Conservation (phyloP, 1,140 invertebrate genomes). For the Odontomachus brunneus region DNA sequence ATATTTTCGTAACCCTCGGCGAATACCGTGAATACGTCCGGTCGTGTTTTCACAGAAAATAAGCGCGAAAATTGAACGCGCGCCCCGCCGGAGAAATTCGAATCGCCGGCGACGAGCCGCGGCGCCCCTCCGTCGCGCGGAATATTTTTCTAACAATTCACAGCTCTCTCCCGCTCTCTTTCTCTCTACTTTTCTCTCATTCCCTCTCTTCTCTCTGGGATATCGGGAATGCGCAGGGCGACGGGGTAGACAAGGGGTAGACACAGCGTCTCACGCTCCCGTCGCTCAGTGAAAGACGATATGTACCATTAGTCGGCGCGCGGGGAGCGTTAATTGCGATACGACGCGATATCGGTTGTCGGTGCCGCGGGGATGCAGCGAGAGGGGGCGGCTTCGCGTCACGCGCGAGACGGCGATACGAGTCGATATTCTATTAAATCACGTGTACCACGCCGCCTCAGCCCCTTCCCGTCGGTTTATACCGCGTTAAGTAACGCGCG, state of each 20-base stretch:
- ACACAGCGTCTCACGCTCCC: background rate
- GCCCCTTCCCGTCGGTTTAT: background rate
- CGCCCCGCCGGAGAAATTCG: constrained; percentile 61
- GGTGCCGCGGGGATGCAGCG: too few relatives aligned
- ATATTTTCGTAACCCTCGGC: constrained; percentile 72
- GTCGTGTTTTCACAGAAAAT: constrained; percentile 79
- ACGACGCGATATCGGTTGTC: constrained; percentile 33
- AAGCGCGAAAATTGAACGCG: constrained; percentile 70
- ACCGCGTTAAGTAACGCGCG: background rate
- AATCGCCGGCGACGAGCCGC: constrained; percentile 13
- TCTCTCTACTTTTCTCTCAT: too few relatives aligned
- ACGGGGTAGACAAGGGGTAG: background rate
- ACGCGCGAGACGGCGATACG: constrained; percentile 7
- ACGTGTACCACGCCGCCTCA: background rate
- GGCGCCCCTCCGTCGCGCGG: constrained; percentile 9
- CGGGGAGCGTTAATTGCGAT: constrained; percentile 36
- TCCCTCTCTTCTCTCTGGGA: background rate
- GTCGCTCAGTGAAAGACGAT: constrained; percentile 32
- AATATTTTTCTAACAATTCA: constrained; percentile 74
- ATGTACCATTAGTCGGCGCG: constrained; percentile 21
- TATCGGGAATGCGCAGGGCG: background rate
- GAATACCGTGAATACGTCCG: constrained; percentile 58
- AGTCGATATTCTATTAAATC: constrained; percentile 35
- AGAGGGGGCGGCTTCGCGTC: background rate
- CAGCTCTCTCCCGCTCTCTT: background rate